Evolutionary conservation across 2,888 invertebrate genomes (phyloP).

Genomic region (Cenopis cana): DNA sequence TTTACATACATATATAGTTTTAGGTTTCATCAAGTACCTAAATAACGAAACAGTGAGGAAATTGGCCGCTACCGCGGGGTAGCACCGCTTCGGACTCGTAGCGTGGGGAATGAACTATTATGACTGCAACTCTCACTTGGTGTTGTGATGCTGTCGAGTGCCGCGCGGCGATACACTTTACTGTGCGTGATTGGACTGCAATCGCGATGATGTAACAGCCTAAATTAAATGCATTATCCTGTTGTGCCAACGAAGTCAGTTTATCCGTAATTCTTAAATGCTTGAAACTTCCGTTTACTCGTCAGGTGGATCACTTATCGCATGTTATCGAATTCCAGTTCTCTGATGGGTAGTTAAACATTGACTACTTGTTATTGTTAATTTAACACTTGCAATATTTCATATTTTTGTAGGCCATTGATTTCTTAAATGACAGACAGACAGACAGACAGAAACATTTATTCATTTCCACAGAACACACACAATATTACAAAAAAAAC

Average conservation of each 20-base stretch:
- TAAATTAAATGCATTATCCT: conserved; percentile 72
- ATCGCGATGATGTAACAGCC: conserved; percentile 68
- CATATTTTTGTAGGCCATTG: no score
- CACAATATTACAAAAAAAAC: no score
- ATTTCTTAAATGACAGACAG: no score
- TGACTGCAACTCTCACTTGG: conserved; percentile 75
- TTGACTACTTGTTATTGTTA: no score
- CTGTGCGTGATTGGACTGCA: conserved; percentile 76
- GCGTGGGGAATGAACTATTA: conserved; percentile 76
- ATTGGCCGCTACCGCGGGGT: conserved; percentile 2
- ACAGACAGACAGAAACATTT: no score
- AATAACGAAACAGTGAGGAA: no score
- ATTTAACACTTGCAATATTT: no score
- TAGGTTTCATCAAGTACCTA: no score
- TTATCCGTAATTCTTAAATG: conserved; percentile 19
- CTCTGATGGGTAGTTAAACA: background rate
- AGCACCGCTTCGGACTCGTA: conserved; percentile 8
- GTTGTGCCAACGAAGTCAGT: conserved; percentile 26
- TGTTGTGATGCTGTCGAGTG: conserved; percentile 76
- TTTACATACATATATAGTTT: no score
- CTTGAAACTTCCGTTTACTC: conserved; percentile 9
- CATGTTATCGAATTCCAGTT: background rate
- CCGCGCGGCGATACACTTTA: conserved; percentile 78
- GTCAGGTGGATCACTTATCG: background rate
- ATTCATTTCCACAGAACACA: no score